A percentile compares a stretch with the other conserved stretches of the same genome.
Conservation (phyloP, 64 coral and sea anemone species). For the Porites australiensis region DNA sequence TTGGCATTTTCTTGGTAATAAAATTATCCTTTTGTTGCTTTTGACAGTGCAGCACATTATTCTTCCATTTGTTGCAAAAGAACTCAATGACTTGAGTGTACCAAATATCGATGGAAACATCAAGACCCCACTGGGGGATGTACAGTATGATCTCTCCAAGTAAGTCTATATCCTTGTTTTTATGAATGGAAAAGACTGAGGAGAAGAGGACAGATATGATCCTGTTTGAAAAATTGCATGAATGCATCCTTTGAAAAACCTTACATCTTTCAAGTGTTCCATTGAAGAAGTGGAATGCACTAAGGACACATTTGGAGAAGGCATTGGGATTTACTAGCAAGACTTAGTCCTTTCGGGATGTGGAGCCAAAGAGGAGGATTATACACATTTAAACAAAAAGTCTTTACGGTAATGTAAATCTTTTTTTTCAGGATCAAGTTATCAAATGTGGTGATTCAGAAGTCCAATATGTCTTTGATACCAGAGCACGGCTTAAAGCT, state of each 20-base stretch:
- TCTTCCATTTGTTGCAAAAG: constrained; percentile 66
- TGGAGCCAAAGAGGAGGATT: too few relatives aligned
- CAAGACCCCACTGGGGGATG: constrained; percentile 63
- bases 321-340: too few relatives aligned
- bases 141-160: constrained; percentile 49
- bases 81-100: constrained; percentile 55
- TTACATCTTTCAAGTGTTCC: too few relatives aligned
- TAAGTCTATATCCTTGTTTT: neutral
- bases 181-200: too few relatives aligned
- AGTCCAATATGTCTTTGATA: constrained; percentile 53
- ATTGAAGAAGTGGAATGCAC: too few relatives aligned
- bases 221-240: too few relatives aligned
- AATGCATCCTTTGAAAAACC: too few relatives aligned
- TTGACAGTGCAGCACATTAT: constrained; percentile 43
- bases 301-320: too few relatives aligned
- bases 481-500: constrained; percentile 41
- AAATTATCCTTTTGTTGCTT: neutral
- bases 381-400: too few relatives aligned
- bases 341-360: too few relatives aligned
- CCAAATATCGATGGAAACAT: constrained; percentile 35
- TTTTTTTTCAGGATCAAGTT: constrained; percentile 48
- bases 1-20: too few relatives aligned
- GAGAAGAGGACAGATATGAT: too few relatives aligned
- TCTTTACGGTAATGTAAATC: neutral
- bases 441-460: constrained; percentile 57